Evolutionary conservation across 2,797 vertebrate genomes (phyloP).

Genomic region (Decapterus maruadsi): DNA sequence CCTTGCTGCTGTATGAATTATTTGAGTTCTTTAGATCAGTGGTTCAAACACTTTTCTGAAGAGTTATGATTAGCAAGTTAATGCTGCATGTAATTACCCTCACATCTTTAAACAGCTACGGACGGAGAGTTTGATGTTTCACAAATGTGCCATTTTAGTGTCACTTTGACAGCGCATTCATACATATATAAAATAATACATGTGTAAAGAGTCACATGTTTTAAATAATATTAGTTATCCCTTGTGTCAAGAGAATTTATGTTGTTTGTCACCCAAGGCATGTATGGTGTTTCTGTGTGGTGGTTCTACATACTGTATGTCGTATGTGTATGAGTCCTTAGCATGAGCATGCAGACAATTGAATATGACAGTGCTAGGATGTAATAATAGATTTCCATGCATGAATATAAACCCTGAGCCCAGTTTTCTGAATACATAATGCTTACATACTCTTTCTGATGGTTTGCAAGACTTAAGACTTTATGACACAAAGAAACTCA

Average conservation of each 20-base stretch:
- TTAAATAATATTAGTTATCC: neutral
- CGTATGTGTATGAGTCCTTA: neutral
- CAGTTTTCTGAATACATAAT: neutral
- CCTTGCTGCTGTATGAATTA: slow-evolving; percentile 13
- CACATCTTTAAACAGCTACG: neutral
- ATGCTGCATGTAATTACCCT: neutral
- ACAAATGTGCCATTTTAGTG: neutral
- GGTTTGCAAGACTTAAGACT: neutral
- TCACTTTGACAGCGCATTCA: slow-evolving; percentile 6
- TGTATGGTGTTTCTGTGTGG: neutral
- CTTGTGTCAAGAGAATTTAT: neutral
- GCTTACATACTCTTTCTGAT: slow-evolving; percentile 1
- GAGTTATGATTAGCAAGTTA: neutral
- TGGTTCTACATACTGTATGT: neutral
- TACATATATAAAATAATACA: neutral
- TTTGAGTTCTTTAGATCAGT: neutral
- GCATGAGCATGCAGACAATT: slow-evolving; percentile 6
- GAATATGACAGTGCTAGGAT: slow-evolving; percentile 1
- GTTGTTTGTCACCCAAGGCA: neutral
- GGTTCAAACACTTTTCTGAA: neutral
- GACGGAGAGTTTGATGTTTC: neutral
- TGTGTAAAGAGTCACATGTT: neutral
- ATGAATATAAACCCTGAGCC: neutral
- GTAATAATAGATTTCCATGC: neutral
- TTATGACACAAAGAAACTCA: slow-evolving; percentile 1